Evolutionary conservation across 2,888 invertebrate genomes (phyloP).

Genomic region (Cremastinae sp.): DNA sequence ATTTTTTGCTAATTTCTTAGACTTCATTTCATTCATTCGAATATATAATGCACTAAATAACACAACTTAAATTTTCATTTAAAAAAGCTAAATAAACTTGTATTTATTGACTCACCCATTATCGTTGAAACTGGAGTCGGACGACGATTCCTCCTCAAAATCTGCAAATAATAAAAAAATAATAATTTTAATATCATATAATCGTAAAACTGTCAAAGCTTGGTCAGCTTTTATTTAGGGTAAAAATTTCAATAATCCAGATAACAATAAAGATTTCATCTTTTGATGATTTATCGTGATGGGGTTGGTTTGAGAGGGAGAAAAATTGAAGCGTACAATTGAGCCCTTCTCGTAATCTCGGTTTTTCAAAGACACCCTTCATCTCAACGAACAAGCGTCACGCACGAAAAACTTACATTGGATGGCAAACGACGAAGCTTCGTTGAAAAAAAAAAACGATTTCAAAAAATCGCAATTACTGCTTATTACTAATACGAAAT

Average conservation of each 20-base stretch:
- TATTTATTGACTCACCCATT: conserved; percentile 43
- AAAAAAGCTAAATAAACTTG: not conserved
- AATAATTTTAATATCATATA: conserved; percentile 9
- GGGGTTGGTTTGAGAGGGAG: conserved; percentile 33
- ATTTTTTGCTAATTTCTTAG: no score
- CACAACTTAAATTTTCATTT: no score
- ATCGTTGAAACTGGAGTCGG: conserved; percentile 11
- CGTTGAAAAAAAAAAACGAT: no score
- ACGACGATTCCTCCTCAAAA: conserved; percentile 37
- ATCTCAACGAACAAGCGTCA: conserved; percentile 46
- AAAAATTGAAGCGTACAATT: conserved; percentile 23
- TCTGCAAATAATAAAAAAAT: conserved; percentile 40
- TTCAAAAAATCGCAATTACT: conserved; percentile 10
- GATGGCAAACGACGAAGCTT: conserved; percentile 32
- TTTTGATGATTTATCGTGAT: conserved; percentile 39
- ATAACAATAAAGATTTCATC: conserved; percentile 37
- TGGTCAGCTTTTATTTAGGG: no score
- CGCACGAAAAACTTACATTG: conserved; percentile 58
- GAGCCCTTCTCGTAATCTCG: conserved; percentile 34
- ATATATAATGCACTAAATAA: no score
- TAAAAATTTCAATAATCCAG: no score
- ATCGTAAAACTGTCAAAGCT: no score
- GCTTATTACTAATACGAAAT: no score
- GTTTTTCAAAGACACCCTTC: conserved; percentile 39
- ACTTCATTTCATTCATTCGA: no score